A percentile compares a stretch with the other conserved stretches of the same genome.
These are phyloP conservation scores for Cyprinodon variegatus DNA, from an alignment of 2,113 vertebrate species.

Conservation along the genomic window DNA sequence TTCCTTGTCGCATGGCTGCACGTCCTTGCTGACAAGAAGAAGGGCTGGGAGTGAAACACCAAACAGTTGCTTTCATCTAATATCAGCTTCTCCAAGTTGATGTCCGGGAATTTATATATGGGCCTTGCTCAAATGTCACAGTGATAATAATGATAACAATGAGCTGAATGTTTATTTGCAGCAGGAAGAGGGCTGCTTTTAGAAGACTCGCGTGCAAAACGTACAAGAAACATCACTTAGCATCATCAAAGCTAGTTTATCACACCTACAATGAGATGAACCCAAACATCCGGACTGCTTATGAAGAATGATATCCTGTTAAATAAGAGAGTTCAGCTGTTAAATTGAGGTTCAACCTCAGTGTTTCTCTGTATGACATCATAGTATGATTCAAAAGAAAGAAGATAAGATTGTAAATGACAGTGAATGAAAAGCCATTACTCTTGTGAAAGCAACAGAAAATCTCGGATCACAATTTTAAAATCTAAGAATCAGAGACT, in stretches of 20 bases:
- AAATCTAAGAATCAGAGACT: no score
- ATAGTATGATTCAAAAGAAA: no score
- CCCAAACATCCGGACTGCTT: no score
- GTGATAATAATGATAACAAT: background rate
- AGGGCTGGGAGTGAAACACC: conserved; percentile 1
- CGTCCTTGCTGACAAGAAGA: conserved; percentile 31
- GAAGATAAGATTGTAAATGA: no score
- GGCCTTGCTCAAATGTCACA: background rate
- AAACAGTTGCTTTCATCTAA: conserved; percentile 12
- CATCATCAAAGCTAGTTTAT: background rate
- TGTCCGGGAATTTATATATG: background rate
- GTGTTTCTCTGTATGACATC: no score
- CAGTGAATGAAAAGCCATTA: no score
- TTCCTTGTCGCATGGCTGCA: conserved; percentile 54
- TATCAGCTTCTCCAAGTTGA: background rate
- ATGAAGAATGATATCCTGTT: no score
- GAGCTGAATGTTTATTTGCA: background rate
- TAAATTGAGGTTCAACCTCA: no score
- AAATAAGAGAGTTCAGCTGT: no score
- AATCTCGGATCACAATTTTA: no score
- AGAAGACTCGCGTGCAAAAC: background rate
- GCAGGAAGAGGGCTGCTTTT: background rate
- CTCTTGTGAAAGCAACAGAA: no score
- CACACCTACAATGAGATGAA: background rate
- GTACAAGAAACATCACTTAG: background rate